A percentile compares a stretch with the other conserved stretches of the same genome.
Conservation (phyloP, 1,140 invertebrate species). For the Cyclina sinensis region DNA sequence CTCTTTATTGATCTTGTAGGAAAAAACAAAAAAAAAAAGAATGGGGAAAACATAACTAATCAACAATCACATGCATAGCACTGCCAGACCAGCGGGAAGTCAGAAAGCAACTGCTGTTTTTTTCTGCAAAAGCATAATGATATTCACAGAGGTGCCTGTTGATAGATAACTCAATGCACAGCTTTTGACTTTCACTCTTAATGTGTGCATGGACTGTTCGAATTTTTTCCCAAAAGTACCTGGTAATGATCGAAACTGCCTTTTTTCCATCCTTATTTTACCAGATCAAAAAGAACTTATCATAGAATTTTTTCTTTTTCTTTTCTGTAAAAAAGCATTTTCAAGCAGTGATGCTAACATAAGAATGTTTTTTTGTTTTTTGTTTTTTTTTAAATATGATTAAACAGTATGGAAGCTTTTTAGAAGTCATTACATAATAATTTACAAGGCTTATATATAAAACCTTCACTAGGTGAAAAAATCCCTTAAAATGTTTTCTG, state of each 20-base stretch:
- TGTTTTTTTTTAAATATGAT: too few species aligned
- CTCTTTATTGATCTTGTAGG: slow-evolving; percentile 3
- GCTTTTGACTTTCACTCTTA: slow-evolving; percentile 3
- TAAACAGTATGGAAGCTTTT: too few species aligned
- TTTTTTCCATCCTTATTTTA: background rate
- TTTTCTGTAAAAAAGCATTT: slow-evolving; percentile 6
- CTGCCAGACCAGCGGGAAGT: background rate
- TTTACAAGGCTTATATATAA: too few species aligned
- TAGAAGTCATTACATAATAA: too few species aligned
- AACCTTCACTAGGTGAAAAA: too few species aligned
- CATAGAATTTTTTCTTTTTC: background rate
- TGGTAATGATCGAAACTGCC: background rate
- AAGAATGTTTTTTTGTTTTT: too few species aligned
- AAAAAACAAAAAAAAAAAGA: too few species aligned
- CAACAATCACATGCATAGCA: slow-evolving; percentile 1
- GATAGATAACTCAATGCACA: background rate
- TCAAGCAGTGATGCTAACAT: too few species aligned
- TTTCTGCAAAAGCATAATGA: background rate
- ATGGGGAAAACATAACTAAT: slow-evolving; percentile 4
- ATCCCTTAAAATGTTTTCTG: too few species aligned
- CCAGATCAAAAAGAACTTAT: background rate
- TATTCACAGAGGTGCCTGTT: background rate
- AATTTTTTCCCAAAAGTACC: slow-evolving; percentile 3
- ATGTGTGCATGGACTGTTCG: background rate
- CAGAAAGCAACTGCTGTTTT: background rate